phyloP scores from a whole-genome alignment of 2,113 vertebrate species.

The Clarias batrachus region DNA sequence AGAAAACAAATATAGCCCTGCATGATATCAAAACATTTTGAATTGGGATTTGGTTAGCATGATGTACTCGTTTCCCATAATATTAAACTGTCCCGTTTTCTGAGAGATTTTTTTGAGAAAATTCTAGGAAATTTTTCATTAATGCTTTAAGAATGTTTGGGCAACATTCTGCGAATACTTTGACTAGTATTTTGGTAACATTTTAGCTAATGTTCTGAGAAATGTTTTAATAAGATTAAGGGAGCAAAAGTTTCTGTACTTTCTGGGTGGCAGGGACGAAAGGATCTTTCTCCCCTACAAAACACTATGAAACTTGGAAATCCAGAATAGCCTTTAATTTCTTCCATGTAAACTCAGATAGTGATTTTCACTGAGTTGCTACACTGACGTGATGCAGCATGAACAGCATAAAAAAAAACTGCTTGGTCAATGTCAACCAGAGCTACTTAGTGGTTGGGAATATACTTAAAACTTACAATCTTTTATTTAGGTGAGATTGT shows the following conservation, averaged over 20 bases:
- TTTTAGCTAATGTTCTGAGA: no score
- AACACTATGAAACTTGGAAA: background rate
- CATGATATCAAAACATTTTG: constrained; percentile 38
- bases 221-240: no score
- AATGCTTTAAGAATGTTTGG: no score
- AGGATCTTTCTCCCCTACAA: background rate
- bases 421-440: background rate
- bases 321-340: background rate
- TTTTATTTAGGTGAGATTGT: constrained; percentile 45
- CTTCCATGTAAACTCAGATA: background rate
- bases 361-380: background rate
- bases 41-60: background rate
- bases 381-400: background rate
- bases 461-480: background rate
- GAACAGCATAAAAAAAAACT: background rate
- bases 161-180: no score
- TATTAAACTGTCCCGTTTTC: no score
- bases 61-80: no score
- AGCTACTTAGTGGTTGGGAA: background rate
- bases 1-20: constrained; percentile 24
- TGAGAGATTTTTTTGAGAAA: no score
- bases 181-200: no score
- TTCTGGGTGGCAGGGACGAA: background rate
- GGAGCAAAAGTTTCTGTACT: background rate
- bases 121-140: no score